Conservation (phyloP, 2,797 vertebrate genomes). For the Gobio occitaniae region DNA sequence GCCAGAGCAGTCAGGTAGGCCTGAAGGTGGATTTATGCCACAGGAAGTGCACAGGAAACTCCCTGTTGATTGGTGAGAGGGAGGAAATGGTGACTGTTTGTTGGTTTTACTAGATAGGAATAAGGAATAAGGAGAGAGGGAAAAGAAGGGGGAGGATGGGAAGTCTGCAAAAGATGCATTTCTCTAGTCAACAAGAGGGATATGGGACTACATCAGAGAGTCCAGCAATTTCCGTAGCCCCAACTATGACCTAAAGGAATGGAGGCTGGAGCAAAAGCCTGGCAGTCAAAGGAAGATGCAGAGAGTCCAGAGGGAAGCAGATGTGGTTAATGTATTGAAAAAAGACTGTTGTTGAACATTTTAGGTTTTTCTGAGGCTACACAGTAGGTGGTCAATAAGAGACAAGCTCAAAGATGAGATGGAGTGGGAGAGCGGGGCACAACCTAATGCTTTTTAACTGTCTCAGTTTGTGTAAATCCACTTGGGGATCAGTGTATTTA, state of each 20-base stretch:
- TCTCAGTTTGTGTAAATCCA: no score
- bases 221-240: conserved; percentile 19
- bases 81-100: conserved; percentile 43
- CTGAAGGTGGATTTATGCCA: conserved; percentile 52
- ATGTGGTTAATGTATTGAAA: conserved; percentile 36
- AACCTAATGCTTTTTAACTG: no score
- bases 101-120: conserved; percentile 47
- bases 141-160: not conserved
- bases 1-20: conserved; percentile 55
- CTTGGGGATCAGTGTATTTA: no score
- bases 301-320: conserved; percentile 15
- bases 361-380: not conserved
- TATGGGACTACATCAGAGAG: conserved; percentile 22
- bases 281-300: conserved; percentile 32
- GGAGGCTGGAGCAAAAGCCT: conserved; percentile 22
- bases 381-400: conserved; percentile 8
- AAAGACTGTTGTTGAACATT: conserved; percentile 12
- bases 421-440: not conserved
- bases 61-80: conserved; percentile 39
- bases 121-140: not conserved
- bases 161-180: conserved; percentile 34
- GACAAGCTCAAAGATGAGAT: not conserved
- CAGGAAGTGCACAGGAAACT: conserved; percentile 44
- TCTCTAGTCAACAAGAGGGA: conserved; percentile 23
- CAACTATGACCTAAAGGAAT: conserved; percentile 26